A percentile compares a stretch with the other conserved stretches of the same genome.
Evolutionary conservation across 1,140 invertebrate species (phyloP).

Genomic region (Bombus vancouverensis): DNA sequence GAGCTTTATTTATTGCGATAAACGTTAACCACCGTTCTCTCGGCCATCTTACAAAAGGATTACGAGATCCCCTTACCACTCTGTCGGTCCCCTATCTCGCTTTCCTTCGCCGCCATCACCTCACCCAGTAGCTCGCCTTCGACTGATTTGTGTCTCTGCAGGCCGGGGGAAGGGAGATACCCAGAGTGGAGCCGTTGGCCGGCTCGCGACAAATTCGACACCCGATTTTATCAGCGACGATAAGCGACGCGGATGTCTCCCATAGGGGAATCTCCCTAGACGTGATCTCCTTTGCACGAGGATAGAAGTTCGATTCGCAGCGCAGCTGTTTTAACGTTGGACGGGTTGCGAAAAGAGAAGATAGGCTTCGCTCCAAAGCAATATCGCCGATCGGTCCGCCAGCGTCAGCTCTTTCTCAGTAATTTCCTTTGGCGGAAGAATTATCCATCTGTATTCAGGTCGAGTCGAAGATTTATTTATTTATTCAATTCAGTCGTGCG

Average conservation of each 20-base stretch:
- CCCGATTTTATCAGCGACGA: constrained; percentile 29
- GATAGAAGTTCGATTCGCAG: background rate
- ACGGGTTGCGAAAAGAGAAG: background rate
- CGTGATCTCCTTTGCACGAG: background rate
- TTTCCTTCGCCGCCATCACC: background rate
- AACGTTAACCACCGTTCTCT: constrained; percentile 30
- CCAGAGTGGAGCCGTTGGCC: no score
- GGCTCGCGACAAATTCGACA: constrained; percentile 33
- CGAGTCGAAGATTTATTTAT: background rate
- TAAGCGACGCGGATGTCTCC: constrained; percentile 11
- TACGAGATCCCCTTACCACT: constrained; percentile 15
- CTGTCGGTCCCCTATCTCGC: background rate
- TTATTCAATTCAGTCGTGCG: constrained; percentile 2
- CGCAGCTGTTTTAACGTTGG: constrained; percentile 6
- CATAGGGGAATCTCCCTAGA: background rate
- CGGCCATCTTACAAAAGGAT: constrained; percentile 42
- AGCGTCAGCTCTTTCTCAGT: constrained; percentile 25
- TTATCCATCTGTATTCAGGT: background rate
- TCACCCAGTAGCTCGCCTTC: background rate
- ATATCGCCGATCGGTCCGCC: constrained; percentile 22
- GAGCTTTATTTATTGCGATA: constrained; percentile 51
- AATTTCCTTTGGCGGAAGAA: background rate
- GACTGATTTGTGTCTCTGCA: background rate
- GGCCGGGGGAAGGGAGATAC: no score
- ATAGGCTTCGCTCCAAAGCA: constrained; percentile 34